Base-by-base conservation (phyloP, 1,140 invertebrate species). In the Sesamia nonagrioides region DNA sequence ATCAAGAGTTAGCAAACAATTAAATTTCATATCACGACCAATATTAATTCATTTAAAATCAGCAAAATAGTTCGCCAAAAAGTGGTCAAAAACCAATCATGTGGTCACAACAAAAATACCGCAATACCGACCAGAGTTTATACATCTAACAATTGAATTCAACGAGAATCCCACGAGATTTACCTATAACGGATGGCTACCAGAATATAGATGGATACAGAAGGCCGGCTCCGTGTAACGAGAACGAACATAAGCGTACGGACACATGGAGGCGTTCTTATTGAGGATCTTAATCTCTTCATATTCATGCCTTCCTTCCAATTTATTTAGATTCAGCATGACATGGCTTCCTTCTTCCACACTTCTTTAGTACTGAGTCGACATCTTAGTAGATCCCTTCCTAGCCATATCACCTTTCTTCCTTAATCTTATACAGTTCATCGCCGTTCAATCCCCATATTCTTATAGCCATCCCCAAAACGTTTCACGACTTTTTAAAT, bases 151-250 rank as follows among this genome's bases (percentile, higher is more conserved):
- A 17, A 75, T 58, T 60, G 56, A 56, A 61, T 48, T 17, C 52
- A 75, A 35, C 27, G 45, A 37, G 15, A 45, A 40, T 56, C 50
- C 50, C 48, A 56, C 50, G 50, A 69, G 75, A 56, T 77, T 68
- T 77, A n/a, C n/a, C n/a, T n/a, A 68, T 77, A 37, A 56, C 63
- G 68, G 78, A 74, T 79, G 63, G 75, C 50, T 73, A 18, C 48
- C 17, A 5, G 5, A 50, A n/a, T 0, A n/a, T 15, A 50, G 45
- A 50, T 6, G 37, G 15, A 2, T 1, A 50, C 45, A 50, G 45
- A 50, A 50, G 45, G 13, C 6, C n/a, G 15, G 6, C 13, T 50
- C 45, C 3, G n/a, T n/a, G n/a, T 15, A 48, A 1, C 1, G 9
- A 0, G 13, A 13, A 2, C 13, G 13, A 48, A 48, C 13, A 48